Evolutionary conservation across 2,113 vertebrate genomes (phyloP), one percentile per base, ranked within the genome.

Genomic region (Spheniscus mendiculus): DNA sequence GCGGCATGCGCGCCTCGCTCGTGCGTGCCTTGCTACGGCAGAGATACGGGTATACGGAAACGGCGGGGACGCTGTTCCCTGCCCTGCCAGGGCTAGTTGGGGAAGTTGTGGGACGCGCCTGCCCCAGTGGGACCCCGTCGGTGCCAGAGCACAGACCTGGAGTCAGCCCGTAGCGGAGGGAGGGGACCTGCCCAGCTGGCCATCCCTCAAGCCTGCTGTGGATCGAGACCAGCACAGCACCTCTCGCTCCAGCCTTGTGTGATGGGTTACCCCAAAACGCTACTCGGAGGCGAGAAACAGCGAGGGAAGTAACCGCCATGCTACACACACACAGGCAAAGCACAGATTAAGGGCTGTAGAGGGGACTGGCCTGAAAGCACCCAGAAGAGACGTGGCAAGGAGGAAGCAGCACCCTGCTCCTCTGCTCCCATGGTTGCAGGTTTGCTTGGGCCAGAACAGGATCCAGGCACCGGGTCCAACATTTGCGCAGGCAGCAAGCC

Each of bases 401-500:
- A 91, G 40, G 65, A 53, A 76, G 83, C 69, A 83, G 85, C 70
- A 44, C 15, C 61, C 47, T 9, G 25, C 82, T 71, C 83, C 84
- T 85, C 50, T 11, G 49, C 61, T 65, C 55, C 69, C 14, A 3
- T 32, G 73, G 45, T 70, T 36, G 3, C n/a, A 9, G 91, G 89
- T 85, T 86, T 25, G 84, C 81, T 90, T 2, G 6, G 69, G 85
- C 65, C 47, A 17, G 85, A 65, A 84, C 89, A 34, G 86, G 88
- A 87, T 87, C 91, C 97, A 79, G 94, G 95, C 86, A 65, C 70
- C 1, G 78, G 96, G 93, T 96, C 97, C 94, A 42, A 78, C 25
- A 45, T 88, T 92, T 78, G 96, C 93, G 86, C 93, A 87, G 95
- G 93, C 93, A 79, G 93, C 93, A 90, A 97, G 97, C 92, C 89